Evolutionary conservation across 2,888 invertebrate species (phyloP).

Genomic region (Smittia aterrima): DNA sequence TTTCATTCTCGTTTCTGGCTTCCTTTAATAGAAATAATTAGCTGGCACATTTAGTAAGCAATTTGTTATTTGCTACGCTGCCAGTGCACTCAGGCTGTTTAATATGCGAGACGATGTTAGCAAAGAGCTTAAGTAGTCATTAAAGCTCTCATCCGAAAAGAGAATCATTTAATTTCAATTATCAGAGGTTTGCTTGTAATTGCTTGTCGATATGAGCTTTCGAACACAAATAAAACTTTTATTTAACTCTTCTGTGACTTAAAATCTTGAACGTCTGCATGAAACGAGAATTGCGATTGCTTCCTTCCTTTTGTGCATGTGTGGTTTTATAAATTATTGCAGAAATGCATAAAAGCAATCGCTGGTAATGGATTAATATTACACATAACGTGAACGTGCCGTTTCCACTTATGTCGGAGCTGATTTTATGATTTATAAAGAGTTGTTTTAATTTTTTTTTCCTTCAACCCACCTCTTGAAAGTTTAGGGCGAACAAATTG

Average conservation of each 20-base stretch:
- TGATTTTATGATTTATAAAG: constrained; percentile 38
- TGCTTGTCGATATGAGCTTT: constrained; percentile 9
- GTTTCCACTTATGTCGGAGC: constrained; percentile 24
- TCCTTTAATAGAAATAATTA: constrained; percentile 39
- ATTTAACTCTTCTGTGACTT: not conserved
- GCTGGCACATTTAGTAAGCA: constrained; percentile 40
- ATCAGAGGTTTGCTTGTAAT: constrained; percentile 2
- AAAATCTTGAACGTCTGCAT: not conserved
- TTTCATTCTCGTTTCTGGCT: not conserved
- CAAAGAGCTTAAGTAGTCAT: constrained; percentile 23
- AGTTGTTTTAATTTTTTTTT: constrained; percentile 26
- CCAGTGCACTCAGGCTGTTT: constrained; percentile 16
- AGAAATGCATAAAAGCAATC: constrained; percentile 27
- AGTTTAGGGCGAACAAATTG: constrained; percentile 4
- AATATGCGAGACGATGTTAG: constrained; percentile 21
- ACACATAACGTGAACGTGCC: constrained; percentile 19
- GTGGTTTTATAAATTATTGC: constrained; percentile 31
- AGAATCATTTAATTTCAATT: constrained; percentile 36
- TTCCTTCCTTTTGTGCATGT: constrained; percentile 22
- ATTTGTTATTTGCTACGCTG: constrained; percentile 5
- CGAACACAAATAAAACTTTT: not conserved
- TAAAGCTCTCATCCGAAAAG: constrained; percentile 26
- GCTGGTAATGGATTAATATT: constrained; percentile 38
- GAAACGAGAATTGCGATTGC: constrained; percentile 34
- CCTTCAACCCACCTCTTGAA: not conserved